These are phyloP conservation scores for Melinaea marsaeus DNA, from an alignment of 2,888 invertebrate genomes.

Conservation along the genomic window DNA sequence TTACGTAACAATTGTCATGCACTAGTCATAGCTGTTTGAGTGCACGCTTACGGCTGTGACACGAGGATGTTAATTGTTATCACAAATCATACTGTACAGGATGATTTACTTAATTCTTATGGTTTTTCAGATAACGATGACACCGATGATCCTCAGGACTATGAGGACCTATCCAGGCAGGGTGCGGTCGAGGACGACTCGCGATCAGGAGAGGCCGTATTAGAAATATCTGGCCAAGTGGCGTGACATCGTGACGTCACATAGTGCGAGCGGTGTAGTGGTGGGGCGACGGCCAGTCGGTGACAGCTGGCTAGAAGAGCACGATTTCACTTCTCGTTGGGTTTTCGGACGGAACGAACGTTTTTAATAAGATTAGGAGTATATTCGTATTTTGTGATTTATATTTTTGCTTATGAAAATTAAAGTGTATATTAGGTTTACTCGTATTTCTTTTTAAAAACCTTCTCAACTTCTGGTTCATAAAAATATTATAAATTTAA, in stretches of 20 bases:
- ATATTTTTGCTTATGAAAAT: background rate
- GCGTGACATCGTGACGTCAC: background rate
- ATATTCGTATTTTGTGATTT: background rate
- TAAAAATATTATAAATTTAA: background rate
- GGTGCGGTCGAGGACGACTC: background rate
- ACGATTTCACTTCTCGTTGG: background rate
- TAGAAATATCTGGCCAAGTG: background rate
- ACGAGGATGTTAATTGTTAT: background rate
- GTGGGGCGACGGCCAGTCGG: background rate
- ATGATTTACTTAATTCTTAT: background rate
- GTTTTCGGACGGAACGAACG: background rate
- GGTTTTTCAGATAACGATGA: background rate
- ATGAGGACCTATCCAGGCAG: background rate
- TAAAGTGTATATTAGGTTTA: background rate
- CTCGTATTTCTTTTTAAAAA: background rate
- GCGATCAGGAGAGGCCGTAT: background rate
- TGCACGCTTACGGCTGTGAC: background rate
- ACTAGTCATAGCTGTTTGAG: background rate
- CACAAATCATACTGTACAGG: background rate
- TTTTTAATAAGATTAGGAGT: background rate
- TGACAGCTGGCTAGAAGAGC: background rate
- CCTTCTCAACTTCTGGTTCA: background rate
- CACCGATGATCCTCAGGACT: background rate
- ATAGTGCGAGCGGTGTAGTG: background rate
- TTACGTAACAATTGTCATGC: too few relatives aligned